Evolutionary conservation across 2,113 vertebrate species (phyloP), one percentile per base, ranked within the genome.

Genomic region (Carassius auratus): DNA sequence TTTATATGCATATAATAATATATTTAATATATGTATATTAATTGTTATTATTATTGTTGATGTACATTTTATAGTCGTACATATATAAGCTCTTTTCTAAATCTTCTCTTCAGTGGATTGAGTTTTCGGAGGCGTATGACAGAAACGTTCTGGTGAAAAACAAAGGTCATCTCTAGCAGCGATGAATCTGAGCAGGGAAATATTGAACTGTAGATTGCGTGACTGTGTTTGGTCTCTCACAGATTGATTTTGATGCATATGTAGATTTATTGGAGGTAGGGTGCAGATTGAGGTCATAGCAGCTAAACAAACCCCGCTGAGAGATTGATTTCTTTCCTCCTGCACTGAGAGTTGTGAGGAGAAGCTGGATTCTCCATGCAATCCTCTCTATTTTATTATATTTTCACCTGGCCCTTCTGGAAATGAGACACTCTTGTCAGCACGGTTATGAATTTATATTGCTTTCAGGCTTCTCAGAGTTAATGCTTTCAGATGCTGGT

Each of bases 371-470:
- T 64, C 59, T 64, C 38, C 78, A 19, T 15, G 61, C 61, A 80
- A 26, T 81, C 13, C 7, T 68, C 61, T 48, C 19, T 57, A 50
- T 81, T 69, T 52, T 50, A 76, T 84, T 76, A 45, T 76, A 68
- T 83, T 57, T 68, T 69, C 30, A 26, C 66, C 59, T 30, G 68
- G 7, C 12, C 42, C 80, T 80, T 36, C 19, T 77, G 82, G 87
- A 74, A 91, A 87, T 86, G 89, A 88, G 42, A 81, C 14, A 8
- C n/a, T 17, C 23, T 66, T 68, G 36, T 69, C 42, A 45, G 38
- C 59, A 36, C 14, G 3, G 86, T 85, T 89, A 85, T 87, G 91
- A 92, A 94, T 94, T 91, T 90, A 89, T 91, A 93, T 93, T 85
- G 3, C 38, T 86, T 92, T 88, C 92, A 87, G 64, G 85, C 88